Evolutionary conservation across 1,140 invertebrate genomes (phyloP), one percentile per base, ranked within the genome.

Genomic region (Bradynema listronoti): DNA sequence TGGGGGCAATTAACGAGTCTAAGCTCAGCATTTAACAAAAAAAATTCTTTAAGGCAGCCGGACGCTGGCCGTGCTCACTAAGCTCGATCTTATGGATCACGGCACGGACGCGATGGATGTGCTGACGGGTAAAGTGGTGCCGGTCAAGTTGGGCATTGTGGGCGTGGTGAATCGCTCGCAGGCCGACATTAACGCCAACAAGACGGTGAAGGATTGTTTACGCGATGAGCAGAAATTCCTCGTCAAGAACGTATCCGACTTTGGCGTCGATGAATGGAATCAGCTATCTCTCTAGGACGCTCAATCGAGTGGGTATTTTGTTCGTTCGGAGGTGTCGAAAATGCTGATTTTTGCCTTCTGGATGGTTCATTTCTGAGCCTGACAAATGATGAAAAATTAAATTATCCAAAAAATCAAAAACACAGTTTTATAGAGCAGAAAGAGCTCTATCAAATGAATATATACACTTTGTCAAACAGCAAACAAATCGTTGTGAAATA

Each of bases 131-230:
- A 83, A 89, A 56, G 88, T 97, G 1, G 94, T 98, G 77, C 92
- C 92, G 32, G 91, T 97, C 0, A 97, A 97, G 81, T 81, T 98
- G 27, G 88, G 94, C 65, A 92, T 93, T 68, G 91, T 97, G 73
- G 93, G 93, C 57, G 90, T 97, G 1, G 90, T 97, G 1, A 96
- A 96, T 82, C 83, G 93, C 74, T 94, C 91, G 68, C 93, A 97
- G 78, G 87, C 91, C 78, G 92, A 97, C 80, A 88, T 90, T 76
- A 88, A 88, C 65, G 88, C 90, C 77, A 88, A 88, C 65, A 94
- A 94, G 81, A 76, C 74, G 14, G 85, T 87, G 62, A 75, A 87
- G 73, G 89, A 94, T 55, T 84, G 90, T 45, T 80, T 96, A 52
- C 90, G 89, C 80, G 90, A 96, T 80, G 92, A 97, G 81, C 27